Conservation (phyloP, 2,113 vertebrate genomes). For the Grammomys dolichurus region DNA sequence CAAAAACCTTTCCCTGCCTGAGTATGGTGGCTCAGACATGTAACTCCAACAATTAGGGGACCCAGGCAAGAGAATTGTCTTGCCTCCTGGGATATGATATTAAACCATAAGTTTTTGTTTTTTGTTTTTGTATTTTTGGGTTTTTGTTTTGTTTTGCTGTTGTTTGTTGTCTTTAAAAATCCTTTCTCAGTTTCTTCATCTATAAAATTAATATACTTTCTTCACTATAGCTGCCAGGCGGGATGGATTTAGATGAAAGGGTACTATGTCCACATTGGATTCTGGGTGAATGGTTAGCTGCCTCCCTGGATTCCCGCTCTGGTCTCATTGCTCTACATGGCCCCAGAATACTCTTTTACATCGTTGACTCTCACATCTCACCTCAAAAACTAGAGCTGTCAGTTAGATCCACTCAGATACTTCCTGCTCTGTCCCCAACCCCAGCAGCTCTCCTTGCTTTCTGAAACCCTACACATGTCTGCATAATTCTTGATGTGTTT, state of each 20-base stretch:
- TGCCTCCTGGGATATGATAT: background rate
- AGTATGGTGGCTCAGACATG: background rate
- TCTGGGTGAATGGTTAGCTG: background rate
- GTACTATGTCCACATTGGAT: background rate
- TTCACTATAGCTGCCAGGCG: background rate
- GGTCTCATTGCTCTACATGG: rapidly evolving
- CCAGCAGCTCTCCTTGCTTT: background rate
- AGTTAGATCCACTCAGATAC: background rate
- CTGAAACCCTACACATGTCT: background rate
- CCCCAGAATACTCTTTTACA: background rate
- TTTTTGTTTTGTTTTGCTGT: too few relatives aligned
- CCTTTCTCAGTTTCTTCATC: background rate
- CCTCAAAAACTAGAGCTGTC: background rate
- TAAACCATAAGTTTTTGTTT: background rate
- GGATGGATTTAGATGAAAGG: background rate
- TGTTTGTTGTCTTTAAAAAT: background rate
- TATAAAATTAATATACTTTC: background rate
- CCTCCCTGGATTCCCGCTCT: background rate
- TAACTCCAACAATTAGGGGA: background rate
- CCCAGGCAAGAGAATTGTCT: background rate
- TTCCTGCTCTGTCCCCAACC: background rate
- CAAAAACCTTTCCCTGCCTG: background rate
- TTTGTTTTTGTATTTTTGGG: too few relatives aligned
- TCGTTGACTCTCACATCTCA: background rate
- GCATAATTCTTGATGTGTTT: background rate